These are phyloP conservation scores for Helicoverpa assulta DNA, from an alignment of 2,888 invertebrate genomes.

Conservation along the genomic window DNA sequence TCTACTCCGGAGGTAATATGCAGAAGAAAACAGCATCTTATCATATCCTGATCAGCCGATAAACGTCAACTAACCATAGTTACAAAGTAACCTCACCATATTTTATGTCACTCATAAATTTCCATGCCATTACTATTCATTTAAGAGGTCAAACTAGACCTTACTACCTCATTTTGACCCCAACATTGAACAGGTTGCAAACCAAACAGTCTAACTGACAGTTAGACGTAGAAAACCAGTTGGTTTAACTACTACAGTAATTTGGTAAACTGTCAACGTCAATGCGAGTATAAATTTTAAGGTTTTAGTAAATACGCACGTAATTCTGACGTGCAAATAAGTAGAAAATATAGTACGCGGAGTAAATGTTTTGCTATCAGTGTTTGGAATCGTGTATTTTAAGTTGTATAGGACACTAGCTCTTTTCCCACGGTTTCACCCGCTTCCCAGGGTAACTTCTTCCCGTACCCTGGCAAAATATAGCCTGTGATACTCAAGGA, in stretches of 20 bases:
- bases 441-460: no score
- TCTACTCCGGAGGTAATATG: not conserved
- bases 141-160: slow-evolving; percentile 28
- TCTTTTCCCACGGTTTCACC: no score
- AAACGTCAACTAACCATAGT: slow-evolving; percentile 19
- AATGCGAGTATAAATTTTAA: slow-evolving; percentile 22
- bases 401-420: slow-evolving; percentile 18
- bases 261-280: slow-evolving; percentile 39
- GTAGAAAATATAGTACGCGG: slow-evolving; percentile 19
- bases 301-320: slow-evolving; percentile 22
- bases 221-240: slow-evolving; percentile 30
- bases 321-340: slow-evolving; percentile 13
- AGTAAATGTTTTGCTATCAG: slow-evolving; percentile 42
- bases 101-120: slow-evolving; percentile 37
- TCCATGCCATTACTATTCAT: slow-evolving; percentile 28
- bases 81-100: slow-evolving; percentile 23
- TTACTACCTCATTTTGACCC: slow-evolving; percentile 32
- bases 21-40: slow-evolving; percentile 12
- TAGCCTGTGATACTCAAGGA: no score
- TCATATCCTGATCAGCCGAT: not conserved
- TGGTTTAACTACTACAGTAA: slow-evolving; percentile 12
- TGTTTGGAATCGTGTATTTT: slow-evolving; percentile 40
- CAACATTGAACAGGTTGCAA: slow-evolving; percentile 29
- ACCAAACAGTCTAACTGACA: slow-evolving; percentile 23
- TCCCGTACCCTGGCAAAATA: no score